These are phyloP conservation scores for Melanotaenia boesemani DNA, from an alignment of 2,797 vertebrate species.

Conservation along the genomic window DNA sequence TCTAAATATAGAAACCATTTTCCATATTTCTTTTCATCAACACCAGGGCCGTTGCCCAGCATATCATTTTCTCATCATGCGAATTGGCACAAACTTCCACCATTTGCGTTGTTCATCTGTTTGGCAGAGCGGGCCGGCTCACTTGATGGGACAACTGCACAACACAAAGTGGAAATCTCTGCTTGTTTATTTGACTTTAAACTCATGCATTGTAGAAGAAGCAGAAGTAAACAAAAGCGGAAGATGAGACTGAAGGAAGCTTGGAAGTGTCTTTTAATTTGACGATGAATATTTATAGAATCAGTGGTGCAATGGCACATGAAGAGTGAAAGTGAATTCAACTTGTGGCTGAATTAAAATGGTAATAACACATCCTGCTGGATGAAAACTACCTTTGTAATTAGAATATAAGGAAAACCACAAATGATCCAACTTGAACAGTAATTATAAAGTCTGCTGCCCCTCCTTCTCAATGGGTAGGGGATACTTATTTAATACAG, in stretches of 20 bases:
- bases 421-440: slow-evolving; percentile 36
- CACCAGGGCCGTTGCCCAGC: slow-evolving; percentile 72
- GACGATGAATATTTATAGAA: slow-evolving; percentile 55
- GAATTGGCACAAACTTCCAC: slow-evolving; percentile 87
- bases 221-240: slow-evolving; percentile 28
- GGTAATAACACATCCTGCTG: slow-evolving; percentile 34
- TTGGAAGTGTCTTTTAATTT: slow-evolving; percentile 44
- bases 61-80: slow-evolving; percentile 91
- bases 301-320: slow-evolving; percentile 35
- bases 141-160: slow-evolving; percentile 50
- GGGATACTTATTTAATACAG: slow-evolving; percentile 32
- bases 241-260: slow-evolving; percentile 28
- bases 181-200: slow-evolving; percentile 52
- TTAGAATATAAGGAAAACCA: slow-evolving; percentile 31
- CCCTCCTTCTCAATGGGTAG: slow-evolving; percentile 28
- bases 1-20: slow-evolving; percentile 79
- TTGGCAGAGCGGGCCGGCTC: slow-evolving; percentile 55
- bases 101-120: slow-evolving; percentile 60
- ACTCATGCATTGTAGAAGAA: slow-evolving; percentile 3
- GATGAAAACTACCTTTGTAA: slow-evolving; percentile 26
- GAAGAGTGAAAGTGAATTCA: slow-evolving; percentile 37
- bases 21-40: slow-evolving; percentile 81
- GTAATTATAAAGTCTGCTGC: slow-evolving; percentile 34
- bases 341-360: slow-evolving; percentile 46
- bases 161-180: slow-evolving; percentile 44